Evolutionary conservation across 2,888 invertebrate species (phyloP), one percentile per base, ranked within the genome.

Genomic region (Hemithea aestivaria): DNA sequence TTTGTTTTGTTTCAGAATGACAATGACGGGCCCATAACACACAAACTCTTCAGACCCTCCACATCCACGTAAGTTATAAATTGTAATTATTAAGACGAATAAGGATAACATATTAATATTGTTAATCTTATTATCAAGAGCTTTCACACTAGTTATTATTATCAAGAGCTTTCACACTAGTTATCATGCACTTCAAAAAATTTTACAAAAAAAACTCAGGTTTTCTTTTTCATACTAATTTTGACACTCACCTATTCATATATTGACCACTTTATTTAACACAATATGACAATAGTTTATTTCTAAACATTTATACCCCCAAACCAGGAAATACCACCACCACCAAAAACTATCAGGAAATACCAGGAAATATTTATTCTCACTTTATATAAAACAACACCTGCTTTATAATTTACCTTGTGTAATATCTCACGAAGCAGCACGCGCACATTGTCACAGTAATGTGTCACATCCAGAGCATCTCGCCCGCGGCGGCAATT

Each of bases 11-110:
- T 87, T 23, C 85, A 88, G 87, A 62, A 60, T 34, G 69, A 69
- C 36, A 74, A 72, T 33, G 74, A 73, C 27, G 66, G 58, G 28
- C 74, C 73, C 52, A 81, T 87, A 66, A 84, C 79, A 40, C 87
- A 84, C 55, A 88, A 85, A 58, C 62, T 85, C 10, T 87, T 85
- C 56, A 72, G 85, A 16, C 85, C 88, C 1, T 84, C 87, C 1
- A 78, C 83, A 20, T 81, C 85, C 0, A 43, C 53, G 85, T 84
- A 55, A 82, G 84, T 73, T 41, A 21, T 3, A 25, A 12, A 7
- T 16, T 12, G 5, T 16, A 16, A 16, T 4, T 4, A 16, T 16
- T 16, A 16, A n/a, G n/a, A n/a, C n/a, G n/a, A n/a, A n/a, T n/a
- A n/a, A n/a, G n/a, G n/a, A n/a, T n/a, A n/a, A n/a, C n/a, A n/a